Conservation (phyloP, 2,888 invertebrate species). For the Alitta virens region DNA sequence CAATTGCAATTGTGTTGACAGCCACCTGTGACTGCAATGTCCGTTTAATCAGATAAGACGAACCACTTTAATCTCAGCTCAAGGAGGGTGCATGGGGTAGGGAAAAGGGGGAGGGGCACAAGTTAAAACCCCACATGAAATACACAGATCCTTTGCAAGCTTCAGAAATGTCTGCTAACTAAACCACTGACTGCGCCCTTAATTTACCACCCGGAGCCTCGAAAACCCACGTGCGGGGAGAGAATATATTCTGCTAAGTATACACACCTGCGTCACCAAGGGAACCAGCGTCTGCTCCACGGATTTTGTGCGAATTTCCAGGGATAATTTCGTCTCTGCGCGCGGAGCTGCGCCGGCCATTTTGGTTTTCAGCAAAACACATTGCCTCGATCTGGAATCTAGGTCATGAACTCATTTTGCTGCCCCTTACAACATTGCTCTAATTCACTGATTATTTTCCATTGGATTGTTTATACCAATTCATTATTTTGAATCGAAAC, state of each 20-base stretch:
- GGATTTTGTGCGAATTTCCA: constrained; percentile 89
- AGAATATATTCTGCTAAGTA: not conserved
- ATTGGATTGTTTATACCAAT: too few relatives aligned
- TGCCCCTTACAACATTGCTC: not conserved
- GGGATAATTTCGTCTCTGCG: constrained; percentile 34
- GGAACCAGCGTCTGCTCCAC: constrained; percentile 92
- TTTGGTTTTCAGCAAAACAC: constrained; percentile 20
- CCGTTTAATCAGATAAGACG: too few relatives aligned
- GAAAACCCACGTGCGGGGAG: not conserved
- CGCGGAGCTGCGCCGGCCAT: constrained; percentile 24
- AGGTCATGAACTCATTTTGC: constrained; percentile 7
- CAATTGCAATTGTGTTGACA: too few relatives aligned
- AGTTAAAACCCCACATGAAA: too few relatives aligned
- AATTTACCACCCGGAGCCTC: not conserved
- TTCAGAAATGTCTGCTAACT: too few relatives aligned
- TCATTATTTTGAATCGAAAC: too few relatives aligned
- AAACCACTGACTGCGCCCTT: not conserved
- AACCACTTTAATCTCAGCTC: too few relatives aligned
- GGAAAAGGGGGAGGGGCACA: too few relatives aligned
- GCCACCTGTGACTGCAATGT: too few relatives aligned
- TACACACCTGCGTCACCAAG: constrained; percentile 86
- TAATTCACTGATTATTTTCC: too few relatives aligned
- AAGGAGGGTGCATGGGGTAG: too few relatives aligned
- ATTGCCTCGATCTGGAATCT: constrained; percentile 13
- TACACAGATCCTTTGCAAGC: too few relatives aligned